Evolutionary conservation across 2,113 vertebrate species (phyloP).

Genomic region (Halcyon malimbica): DNA sequence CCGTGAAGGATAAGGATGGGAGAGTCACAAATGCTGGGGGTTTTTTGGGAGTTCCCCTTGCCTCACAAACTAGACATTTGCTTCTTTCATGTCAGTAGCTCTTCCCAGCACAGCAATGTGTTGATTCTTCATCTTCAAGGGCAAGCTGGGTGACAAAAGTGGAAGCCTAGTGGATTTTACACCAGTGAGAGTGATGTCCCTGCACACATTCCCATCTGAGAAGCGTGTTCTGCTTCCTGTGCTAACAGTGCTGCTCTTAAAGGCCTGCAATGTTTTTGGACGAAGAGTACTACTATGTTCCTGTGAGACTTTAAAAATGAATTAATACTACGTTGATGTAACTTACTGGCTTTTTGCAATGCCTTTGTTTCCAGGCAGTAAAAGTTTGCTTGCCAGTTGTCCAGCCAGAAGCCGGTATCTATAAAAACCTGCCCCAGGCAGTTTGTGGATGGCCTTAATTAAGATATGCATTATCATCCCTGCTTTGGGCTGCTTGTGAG

Average conservation of each 20-base stretch:
- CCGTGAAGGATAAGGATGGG: background rate
- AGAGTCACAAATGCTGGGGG: background rate
- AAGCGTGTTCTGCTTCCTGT: background rate
- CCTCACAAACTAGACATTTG: background rate
- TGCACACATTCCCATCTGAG: background rate
- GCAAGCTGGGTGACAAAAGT: background rate
- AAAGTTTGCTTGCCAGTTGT: conserved; percentile 48
- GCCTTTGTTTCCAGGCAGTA: conserved; percentile 56
- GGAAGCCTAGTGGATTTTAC: background rate
- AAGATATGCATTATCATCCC: conserved; percentile 36
- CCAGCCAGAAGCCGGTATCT: conserved; percentile 42
- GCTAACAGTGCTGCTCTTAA: conserved; percentile 21
- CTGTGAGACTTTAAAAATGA: conserved; percentile 44
- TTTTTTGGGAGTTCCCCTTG: background rate
- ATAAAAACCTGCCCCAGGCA: conserved; percentile 29
- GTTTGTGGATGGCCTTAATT: conserved; percentile 33
- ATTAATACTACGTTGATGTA: conserved; percentile 57
- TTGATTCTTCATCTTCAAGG: background rate
- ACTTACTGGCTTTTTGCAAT: conserved; percentile 37
- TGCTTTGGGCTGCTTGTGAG: conserved; percentile 14
- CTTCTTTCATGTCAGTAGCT: background rate
- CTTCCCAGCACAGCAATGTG: background rate
- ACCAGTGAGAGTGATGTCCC: background rate
- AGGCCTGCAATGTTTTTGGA: conserved; percentile 38
- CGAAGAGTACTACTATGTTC: background rate